Base-by-base conservation (phyloP, 35 echinoderm and acorn worm species). In the Eucidaris tribuloides region DNA sequence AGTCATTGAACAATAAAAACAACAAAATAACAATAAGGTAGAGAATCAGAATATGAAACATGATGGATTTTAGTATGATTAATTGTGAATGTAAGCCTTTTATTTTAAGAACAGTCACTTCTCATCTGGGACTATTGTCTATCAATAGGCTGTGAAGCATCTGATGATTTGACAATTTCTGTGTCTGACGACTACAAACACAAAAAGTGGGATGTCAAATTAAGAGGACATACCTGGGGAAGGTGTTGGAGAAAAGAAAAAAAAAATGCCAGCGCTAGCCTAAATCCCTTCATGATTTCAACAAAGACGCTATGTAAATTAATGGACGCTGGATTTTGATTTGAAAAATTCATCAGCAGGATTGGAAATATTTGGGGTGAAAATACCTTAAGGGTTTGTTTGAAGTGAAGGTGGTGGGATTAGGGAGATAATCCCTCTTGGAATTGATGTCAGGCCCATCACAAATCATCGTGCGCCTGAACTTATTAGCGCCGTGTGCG, bases 391-490 rank as follows among this genome's bases (percentile, higher is more conserved):
- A 74, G 68, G 68, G 15, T 74, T 74, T 74, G 68, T 74, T 74
- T 74, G 68, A 74, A 74, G 68, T 74, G 68, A 74, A 33, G 25
- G 68, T 14, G 68, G 44, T 74, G 68, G 68, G 68, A 74, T 74
- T 74, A 74, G 68, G 68, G 68, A 36, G 68, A 74, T 74, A 74
- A 74, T 74, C 68, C 41, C 68, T n/a, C 25, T 64, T 44, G 68
- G 68, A 74, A 74, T 74, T 74, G 68, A 74, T 74, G 68, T 74
- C 68, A 74, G 38, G 68, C 68, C 68, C 68, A 36, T 74, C 68
- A 74, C n/a, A 74, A 74, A 27, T 74, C 68, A n/a, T 74, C 41
- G 36, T 20, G n/a, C 35, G 68, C 41, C 35, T 74, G 68, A 74
- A 74, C 44, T 74, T 42, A 40, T 74, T 74, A 74, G 68, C 68